Percentiles rank a stretch among this genome's conserved stretches.
Evolutionary conservation across 1,140 invertebrate genomes (phyloP).

Genomic region (Tetramorium parvispinum): DNA sequence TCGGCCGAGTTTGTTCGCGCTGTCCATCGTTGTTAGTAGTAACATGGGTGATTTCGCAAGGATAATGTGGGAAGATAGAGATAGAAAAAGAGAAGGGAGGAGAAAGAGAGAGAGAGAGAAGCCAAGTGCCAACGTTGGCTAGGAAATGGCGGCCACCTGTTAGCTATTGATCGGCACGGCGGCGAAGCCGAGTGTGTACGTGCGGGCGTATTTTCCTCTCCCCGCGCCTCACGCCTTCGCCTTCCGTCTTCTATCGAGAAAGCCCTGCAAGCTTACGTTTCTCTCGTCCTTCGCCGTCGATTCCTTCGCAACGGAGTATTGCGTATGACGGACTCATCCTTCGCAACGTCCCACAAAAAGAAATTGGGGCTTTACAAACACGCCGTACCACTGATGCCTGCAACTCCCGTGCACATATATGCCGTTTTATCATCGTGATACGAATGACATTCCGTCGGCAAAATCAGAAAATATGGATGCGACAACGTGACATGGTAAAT

Average conservation of each 20-base stretch:
- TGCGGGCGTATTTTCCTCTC: slow-evolving; percentile 78
- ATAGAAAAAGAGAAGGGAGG: slow-evolving; percentile 42
- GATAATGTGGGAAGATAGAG: slow-evolving; percentile 39
- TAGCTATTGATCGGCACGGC: slow-evolving; percentile 85
- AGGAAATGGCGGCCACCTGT: slow-evolving; percentile 86
- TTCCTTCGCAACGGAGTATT: slow-evolving; percentile 46
- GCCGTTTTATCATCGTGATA: slow-evolving; percentile 18
- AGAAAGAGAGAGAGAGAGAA: slow-evolving; percentile 53
- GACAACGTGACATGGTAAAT: background rate
- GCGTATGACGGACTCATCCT: slow-evolving; percentile 28
- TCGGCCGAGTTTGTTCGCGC: background rate
- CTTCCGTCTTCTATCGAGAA: slow-evolving; percentile 49
- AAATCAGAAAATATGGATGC: slow-evolving; percentile 18
- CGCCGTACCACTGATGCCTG: background rate
- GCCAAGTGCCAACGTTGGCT: slow-evolving; percentile 73
- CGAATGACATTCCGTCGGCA: background rate
- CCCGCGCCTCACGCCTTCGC: slow-evolving; percentile 29
- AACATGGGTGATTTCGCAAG: slow-evolving; percentile 17
- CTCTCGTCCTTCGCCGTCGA: slow-evolving; percentile 51
- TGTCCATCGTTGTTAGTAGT: background rate
- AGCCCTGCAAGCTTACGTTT: slow-evolving; percentile 57
- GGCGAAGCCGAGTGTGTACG: slow-evolving; percentile 79
- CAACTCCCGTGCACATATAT: background rate
- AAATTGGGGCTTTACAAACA: slow-evolving; percentile 38
- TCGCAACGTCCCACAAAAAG: slow-evolving; percentile 12